These are phyloP conservation scores for Myxocyprinus asiaticus DNA, from an alignment of 2,113 vertebrate species.

Conservation along the genomic window DNA sequence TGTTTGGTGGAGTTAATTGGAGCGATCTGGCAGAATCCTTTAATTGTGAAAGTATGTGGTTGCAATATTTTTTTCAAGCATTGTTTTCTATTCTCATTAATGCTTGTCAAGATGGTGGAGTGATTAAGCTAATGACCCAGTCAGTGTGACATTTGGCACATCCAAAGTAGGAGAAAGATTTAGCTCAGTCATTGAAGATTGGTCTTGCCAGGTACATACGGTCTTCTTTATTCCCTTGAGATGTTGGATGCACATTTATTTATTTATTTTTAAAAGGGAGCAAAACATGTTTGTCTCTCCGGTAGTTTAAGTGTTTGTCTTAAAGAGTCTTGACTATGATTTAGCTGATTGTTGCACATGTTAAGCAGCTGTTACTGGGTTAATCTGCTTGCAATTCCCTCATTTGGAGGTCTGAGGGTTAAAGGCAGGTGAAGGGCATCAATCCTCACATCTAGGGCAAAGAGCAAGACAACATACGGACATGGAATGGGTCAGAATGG, in stretches of 20 bases:
- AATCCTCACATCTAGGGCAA: not conserved
- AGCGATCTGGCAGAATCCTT: constrained; percentile 13
- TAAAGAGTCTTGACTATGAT: not conserved
- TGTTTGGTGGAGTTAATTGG: constrained; percentile 21
- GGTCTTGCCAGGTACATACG: not conserved
- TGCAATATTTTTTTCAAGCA: not conserved
- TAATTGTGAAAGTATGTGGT: constrained; percentile 2
- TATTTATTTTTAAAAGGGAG: too few relatives aligned
- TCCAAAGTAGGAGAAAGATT: not conserved
- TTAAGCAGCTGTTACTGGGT: constrained; percentile 25
- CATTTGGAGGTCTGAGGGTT: not conserved
- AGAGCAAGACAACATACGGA: not conserved
- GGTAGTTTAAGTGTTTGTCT: not conserved
- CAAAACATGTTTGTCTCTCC: too few relatives aligned
- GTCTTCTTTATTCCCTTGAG: not conserved
- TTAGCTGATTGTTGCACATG: not conserved
- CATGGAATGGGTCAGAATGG: too few relatives aligned
- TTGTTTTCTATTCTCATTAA: constrained; percentile 1
- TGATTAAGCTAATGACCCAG: not conserved
- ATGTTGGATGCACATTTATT: not conserved
- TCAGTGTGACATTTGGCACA: not conserved
- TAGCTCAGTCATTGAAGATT: too few relatives aligned
- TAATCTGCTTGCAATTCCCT: not conserved
- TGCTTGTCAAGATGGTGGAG: constrained; percentile 10
- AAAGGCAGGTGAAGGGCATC: not conserved